Base-by-base conservation (phyloP, 2,888 invertebrate species). In the Epiblema foenella region DNA sequence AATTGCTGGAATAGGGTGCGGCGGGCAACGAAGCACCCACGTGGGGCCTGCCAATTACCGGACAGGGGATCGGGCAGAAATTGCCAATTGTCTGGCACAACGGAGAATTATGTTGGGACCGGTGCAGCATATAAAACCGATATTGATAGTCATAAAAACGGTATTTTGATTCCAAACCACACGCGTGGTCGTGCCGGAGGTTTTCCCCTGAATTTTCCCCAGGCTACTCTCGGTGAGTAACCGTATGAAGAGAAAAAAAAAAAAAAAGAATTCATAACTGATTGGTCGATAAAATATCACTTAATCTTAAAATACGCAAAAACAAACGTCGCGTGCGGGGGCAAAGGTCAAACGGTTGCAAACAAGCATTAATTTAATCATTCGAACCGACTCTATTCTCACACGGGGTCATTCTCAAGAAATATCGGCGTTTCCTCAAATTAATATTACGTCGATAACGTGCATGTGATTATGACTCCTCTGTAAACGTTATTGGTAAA, bases 1-100 rank as follows among this genome's bases (percentile, higher is more conserved):
- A 75, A 75, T 76, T 76, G 74, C 72, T 65, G 54, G 68, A 67
- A 65, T 69, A 70, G 42, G 70, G 74, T 57, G 33, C 57, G 57
- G 57, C 4, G 24, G 24, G 24, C 24, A 24, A 1, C 24, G 57
- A 17, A 33, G 11, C 18, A 37, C 18, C 37, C 37, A 18, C 37
- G 39, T 46, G 42, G 20, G 60, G 67, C 42, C 65, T 70, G 70
- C 65, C 65, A 60, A 70, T 70, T 66, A 70, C 33, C 20, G 39
- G 37, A 57, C 56, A 56, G 37, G 52, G 20, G 33, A 64, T 51
- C 63, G 46, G 70, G 66, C 65, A 60, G 63, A 58, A 58, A 64
- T 69, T 64, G 65, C 70, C 70, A 60, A 66, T 70, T 60, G 70
- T 51, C 52, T 20, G 37, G 12, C 59, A 58, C 59, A 46, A 46